Conservation (phyloP, 2,888 invertebrate genomes). For the Drosophila gaucha region DNA sequence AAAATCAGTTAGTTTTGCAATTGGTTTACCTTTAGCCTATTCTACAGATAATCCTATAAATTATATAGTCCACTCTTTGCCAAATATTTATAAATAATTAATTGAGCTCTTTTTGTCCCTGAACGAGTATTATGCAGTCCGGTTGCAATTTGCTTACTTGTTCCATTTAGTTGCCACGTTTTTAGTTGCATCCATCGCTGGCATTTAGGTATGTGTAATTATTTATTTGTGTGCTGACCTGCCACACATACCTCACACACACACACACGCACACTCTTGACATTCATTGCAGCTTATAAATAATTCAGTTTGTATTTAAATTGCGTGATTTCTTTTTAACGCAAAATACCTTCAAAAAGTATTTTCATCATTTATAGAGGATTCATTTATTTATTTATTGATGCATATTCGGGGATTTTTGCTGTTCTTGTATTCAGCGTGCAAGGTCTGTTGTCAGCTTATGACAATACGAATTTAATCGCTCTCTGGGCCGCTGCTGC, state of each 20-base stretch:
- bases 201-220: constrained; percentile 53
- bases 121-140: background rate
- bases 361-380: constrained; percentile 34
- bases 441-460: constrained; percentile 56
- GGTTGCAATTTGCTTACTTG: constrained; percentile 1
- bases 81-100: too few relatives aligned
- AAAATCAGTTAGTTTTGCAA: too few relatives aligned
- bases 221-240: constrained; percentile 50
- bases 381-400: constrained; percentile 44
- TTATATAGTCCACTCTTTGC: too few relatives aligned
- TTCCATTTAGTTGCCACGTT: constrained; percentile 19
- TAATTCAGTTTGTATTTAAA: constrained; percentile 65
- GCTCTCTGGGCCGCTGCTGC: constrained; percentile 3
- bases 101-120: background rate
- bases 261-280: background rate
- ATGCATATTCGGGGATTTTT: constrained; percentile 40
- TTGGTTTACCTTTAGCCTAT: too few relatives aligned
- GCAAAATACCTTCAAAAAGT: constrained; percentile 46
- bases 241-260: constrained; percentile 15
- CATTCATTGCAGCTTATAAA: constrained; percentile 52
- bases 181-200: constrained; percentile 21
- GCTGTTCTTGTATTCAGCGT: background rate
- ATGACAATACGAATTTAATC: constrained; percentile 60
- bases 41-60: too few relatives aligned
- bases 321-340: constrained; percentile 62